Evolutionary conservation across 2,888 invertebrate species (phyloP).

Genomic region (Eledone cirrhosa): DNA sequence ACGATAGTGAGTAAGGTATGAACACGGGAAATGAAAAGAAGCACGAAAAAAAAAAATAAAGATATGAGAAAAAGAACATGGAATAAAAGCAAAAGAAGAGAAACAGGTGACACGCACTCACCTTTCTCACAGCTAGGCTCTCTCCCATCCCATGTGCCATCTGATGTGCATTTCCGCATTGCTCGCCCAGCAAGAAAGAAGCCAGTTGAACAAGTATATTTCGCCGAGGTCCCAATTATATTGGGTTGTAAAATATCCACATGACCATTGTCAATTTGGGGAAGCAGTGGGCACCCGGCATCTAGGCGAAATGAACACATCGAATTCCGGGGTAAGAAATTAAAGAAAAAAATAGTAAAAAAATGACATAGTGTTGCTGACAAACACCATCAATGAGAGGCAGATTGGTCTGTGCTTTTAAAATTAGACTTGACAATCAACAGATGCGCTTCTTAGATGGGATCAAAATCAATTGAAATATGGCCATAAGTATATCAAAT

Average conservation of each 20-base stretch:
- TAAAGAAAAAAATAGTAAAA: neutral
- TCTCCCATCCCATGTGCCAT: slow-evolving; percentile 49
- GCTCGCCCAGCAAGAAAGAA: slow-evolving; percentile 46
- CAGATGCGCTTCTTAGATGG: too few species aligned
- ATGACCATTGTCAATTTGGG: slow-evolving; percentile 44
- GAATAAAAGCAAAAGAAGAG: neutral
- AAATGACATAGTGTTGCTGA: too few species aligned
- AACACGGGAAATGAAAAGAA: neutral
- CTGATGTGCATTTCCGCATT: slow-evolving; percentile 43
- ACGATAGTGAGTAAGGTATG: neutral
- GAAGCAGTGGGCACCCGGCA: slow-evolving; percentile 47
- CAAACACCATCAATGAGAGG: too few species aligned
- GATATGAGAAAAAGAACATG: neutral
- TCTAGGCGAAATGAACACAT: slow-evolving; percentile 35
- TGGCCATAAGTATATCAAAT: too few species aligned
- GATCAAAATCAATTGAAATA: too few species aligned
- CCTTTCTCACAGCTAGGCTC: slow-evolving; percentile 53
- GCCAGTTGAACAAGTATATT: slow-evolving; percentile 45
- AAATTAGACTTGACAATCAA: too few species aligned
- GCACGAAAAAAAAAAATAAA: neutral
- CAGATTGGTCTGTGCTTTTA: too few species aligned
- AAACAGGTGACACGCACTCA: slow-evolving; percentile 32
- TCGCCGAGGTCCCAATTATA: slow-evolving; percentile 40
- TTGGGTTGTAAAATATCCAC: slow-evolving; percentile 42
- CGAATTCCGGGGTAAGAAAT: slow-evolving; percentile 22